phyloP scores from a whole-genome alignment of 37 sponge, comb jelly and placozoan genomes.

The Oscarella lobularis region DNA sequence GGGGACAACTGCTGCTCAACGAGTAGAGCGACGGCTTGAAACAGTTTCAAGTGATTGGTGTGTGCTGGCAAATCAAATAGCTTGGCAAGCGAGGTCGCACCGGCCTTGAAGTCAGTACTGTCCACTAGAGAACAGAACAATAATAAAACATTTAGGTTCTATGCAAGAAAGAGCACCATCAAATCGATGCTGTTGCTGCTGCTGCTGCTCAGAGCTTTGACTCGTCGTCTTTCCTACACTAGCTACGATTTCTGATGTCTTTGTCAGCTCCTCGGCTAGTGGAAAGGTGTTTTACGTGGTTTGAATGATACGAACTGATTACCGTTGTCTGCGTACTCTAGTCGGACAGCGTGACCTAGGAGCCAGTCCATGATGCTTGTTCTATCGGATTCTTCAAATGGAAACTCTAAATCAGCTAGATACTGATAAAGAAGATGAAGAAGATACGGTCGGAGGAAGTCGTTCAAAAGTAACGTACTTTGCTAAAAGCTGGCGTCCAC shows the following conservation, averaged over 20 bases:
- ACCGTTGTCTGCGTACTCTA: conserved; percentile 56
- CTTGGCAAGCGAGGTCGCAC: conserved; percentile 33
- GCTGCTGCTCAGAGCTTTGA: no score
- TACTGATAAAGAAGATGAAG: conserved; percentile 21
- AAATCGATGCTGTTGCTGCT: no score
- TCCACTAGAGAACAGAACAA: not conserved
- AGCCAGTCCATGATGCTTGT: conserved; percentile 67
- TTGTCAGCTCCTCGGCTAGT: not conserved
- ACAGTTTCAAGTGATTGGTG: conserved; percentile 39
- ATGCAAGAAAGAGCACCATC: no score
- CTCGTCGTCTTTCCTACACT: no score
- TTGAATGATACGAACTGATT: not conserved
- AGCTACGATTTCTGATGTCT: not conserved
- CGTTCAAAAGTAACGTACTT: not conserved
- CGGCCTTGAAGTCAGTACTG: conserved; percentile 16
- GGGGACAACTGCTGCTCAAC: conserved; percentile 34
- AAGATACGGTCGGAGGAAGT: not conserved
- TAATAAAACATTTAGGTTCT: no score
- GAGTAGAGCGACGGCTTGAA: conserved; percentile 50
- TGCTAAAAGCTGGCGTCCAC: conserved; percentile 40
- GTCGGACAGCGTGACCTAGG: conserved; percentile 56
- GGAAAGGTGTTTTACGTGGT: not conserved
- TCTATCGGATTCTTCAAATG: conserved; percentile 20
- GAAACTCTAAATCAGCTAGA: conserved; percentile 68
- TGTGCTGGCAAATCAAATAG: conserved; percentile 39